Base-by-base conservation (phyloP, 2,888 invertebrate genomes). In the Minunthozetes semirufus region DNA sequence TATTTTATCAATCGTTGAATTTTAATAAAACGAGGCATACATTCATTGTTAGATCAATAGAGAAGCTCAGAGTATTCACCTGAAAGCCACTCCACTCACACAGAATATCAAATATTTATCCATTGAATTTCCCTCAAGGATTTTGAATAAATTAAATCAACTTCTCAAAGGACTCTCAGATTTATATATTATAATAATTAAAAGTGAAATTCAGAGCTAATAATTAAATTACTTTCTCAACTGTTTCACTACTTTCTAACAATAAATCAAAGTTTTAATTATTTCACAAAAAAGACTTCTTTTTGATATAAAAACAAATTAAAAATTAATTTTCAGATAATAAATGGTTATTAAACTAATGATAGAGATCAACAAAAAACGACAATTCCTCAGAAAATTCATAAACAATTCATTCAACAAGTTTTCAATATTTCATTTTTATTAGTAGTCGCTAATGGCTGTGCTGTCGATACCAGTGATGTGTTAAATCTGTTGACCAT, bases 391-490 rank as follows among this genome's bases (percentile, higher is more conserved):
- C 17, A 1, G 27, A 17, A 59, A 15, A 25, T 25, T 19, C 50
- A n/a, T n/a, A 50, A 50, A 19, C 50, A 50, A n/a, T n/a, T n/a
- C 15, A 59, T 59, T 59, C 59, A 59, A 59, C 59, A 59, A 59
- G 59, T 59, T 59, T 59, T 59, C 25, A 50, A 50, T 50, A 50
- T 50, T 50, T 50, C 50, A 50, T 59, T 27, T 59, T 59, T 59
- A 17, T 25, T 25, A 29, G 3, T 11, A 56, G 22, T 25, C n/a
- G 11, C 15, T 27, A 59, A 59, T 19, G 11, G 11, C 27, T 27
- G 15, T 59, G 15, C 19, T 25, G 59, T 25, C 25, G 59, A 59
- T 27, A 59, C 25, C 53, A 53, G 25, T 59, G 27, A 59, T 29
- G 29, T 25, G 27, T 27, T 59, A 59, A 59, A 59, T 25, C 27